These are phyloP conservation scores for Camponotus vicinus DNA, from an alignment of 1,140 invertebrate species.

Conservation along the genomic window DNA sequence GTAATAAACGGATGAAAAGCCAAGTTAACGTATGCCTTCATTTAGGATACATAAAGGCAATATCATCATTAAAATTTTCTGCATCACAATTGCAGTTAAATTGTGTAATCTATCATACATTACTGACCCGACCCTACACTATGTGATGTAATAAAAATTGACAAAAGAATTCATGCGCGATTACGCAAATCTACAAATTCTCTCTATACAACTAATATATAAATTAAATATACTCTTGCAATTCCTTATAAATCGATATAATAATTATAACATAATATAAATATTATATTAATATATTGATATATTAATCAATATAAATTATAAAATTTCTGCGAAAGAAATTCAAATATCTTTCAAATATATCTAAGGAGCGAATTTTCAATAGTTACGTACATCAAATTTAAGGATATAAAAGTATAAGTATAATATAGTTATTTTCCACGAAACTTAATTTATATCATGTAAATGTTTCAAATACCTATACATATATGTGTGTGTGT, in stretches of 20 bases:
- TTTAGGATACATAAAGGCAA: conserved; percentile 37
- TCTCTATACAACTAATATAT: neutral
- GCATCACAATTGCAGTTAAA: conserved; percentile 29
- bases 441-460: too few relatives aligned
- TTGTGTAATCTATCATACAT: conserved; percentile 15
- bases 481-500: too few relatives aligned
- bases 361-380: neutral
- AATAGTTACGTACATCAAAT: neutral
- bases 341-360: neutral
- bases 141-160: neutral
- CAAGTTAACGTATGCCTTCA: conserved; percentile 43
- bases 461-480: too few relatives aligned
- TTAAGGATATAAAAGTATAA: too few relatives aligned
- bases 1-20: conserved; percentile 25
- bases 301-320: neutral
- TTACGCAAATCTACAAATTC: neutral
- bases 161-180: neutral
- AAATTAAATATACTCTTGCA: neutral
- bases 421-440: too few relatives aligned
- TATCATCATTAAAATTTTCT: conserved; percentile 33
- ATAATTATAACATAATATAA: neutral
- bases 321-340: neutral
- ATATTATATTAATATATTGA: neutral
- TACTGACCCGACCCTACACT: neutral
- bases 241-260: neutral